Percentiles rank a stretch among this genome's conserved stretches.
These are phyloP conservation scores for Heliconius charithonia DNA, from an alignment of 2,888 invertebrate genomes.

Conservation along the genomic window DNA sequence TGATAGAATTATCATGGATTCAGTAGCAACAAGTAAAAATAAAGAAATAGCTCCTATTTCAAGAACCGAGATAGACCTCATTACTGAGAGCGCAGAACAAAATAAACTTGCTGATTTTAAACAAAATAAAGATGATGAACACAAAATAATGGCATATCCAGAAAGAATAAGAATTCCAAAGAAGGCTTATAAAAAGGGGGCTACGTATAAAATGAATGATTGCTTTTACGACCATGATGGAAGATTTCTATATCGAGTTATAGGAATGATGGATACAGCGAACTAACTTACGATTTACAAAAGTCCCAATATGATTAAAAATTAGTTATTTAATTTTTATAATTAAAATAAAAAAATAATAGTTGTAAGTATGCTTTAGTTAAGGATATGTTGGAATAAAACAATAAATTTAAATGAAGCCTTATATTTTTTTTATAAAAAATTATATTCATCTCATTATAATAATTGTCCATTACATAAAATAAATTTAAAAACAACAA, in stretches of 20 bases:
- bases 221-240: conserved; percentile 93
- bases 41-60: conserved; percentile 47
- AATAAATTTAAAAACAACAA: conserved; percentile 54
- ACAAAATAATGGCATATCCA: conserved; percentile 72
- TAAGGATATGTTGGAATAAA: conserved; percentile 60
- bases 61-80: conserved; percentile 59
- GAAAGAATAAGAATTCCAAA: conserved; percentile 88
- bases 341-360: background rate
- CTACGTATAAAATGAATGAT: conserved; percentile 89
- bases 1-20: conserved; percentile 67
- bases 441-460: conserved; percentile 78
- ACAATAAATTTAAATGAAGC: conserved; percentile 63
- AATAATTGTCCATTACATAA: conserved; percentile 65
- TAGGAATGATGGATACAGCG: conserved; percentile 84
- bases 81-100: conserved; percentile 49
- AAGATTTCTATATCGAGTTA: conserved; percentile 90
- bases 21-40: conserved; percentile 51
- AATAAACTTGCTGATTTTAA: conserved; percentile 56
- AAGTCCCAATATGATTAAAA: background rate
- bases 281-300: conserved; percentile 31
- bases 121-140: conserved; percentile 54
- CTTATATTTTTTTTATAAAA: conserved; percentile 75
- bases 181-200: conserved; percentile 84
- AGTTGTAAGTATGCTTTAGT: background rate
- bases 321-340: background rate